Conservation (phyloP, 2,113 vertebrate species). For the Chauna torquata region DNA sequence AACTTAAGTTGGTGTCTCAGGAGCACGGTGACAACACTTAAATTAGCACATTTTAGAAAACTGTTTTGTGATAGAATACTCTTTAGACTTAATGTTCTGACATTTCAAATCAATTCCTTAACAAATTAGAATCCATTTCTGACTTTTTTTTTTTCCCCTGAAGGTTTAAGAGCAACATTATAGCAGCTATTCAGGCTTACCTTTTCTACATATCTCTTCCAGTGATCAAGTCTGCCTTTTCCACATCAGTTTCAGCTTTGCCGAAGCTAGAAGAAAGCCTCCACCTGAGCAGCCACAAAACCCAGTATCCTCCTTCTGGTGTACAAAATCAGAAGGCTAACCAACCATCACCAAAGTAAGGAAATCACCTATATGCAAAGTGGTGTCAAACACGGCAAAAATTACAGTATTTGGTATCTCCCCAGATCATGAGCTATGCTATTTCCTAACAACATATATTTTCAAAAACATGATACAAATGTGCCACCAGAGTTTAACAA, state of each 20-base stretch:
- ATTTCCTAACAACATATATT: not conserved
- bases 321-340: not conserved
- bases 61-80: not conserved
- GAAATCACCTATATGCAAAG: not conserved
- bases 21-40: not conserved
- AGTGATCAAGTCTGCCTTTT: not conserved
- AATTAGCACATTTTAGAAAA: not conserved
- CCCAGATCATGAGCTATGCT: not conserved
- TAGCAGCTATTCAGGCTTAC: not conserved
- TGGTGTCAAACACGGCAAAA: not conserved
- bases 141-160: not conserved
- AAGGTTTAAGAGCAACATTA: not conserved
- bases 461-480: not conserved
- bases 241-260: not conserved
- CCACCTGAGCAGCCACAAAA: not conserved
- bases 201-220: not conserved
- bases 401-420: too few species aligned
- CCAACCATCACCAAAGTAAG: not conserved
- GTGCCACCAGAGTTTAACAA: not conserved
- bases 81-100: not conserved
- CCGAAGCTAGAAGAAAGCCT: not conserved
- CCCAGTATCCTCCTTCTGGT: not conserved
- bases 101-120: not conserved
- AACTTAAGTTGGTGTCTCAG: not conserved
- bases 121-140: not conserved